phyloP scores from a whole-genome alignment of 2,888 invertebrate genomes.

The Yponomeuta evonymella region DNA sequence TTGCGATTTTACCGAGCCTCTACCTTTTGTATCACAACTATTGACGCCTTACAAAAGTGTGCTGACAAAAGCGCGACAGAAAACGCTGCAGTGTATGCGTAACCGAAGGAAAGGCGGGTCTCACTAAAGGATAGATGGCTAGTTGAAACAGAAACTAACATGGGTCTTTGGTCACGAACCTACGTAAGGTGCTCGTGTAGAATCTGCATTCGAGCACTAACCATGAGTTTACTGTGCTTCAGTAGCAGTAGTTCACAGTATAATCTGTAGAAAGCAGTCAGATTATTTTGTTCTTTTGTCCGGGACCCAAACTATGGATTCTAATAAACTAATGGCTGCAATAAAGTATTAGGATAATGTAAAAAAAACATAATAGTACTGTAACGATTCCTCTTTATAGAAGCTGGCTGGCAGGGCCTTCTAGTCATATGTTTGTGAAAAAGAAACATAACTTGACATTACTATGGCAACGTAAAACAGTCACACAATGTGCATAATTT shows the following conservation, averaged over 20 bases:
- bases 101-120: neutral
- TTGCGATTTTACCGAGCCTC: neutral
- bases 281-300: no score
- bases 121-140: neutral
- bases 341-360: no score
- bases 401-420: no score
- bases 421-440: no score
- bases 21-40: neutral
- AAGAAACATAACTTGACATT: no score
- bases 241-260: neutral
- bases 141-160: neutral
- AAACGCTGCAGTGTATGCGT: neutral
- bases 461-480: no score
- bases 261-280: no score
- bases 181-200: neutral
- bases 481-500: no score
- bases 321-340: no score
- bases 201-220: neutral
- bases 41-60: neutral
- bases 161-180: neutral
- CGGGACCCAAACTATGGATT: no score
- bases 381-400: no score
- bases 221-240: neutral
- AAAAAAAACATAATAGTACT: no score
- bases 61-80: neutral